These are phyloP conservation scores for Micrasema longulum DNA, from an alignment of 1,140 invertebrate species.

Conservation along the genomic window DNA sequence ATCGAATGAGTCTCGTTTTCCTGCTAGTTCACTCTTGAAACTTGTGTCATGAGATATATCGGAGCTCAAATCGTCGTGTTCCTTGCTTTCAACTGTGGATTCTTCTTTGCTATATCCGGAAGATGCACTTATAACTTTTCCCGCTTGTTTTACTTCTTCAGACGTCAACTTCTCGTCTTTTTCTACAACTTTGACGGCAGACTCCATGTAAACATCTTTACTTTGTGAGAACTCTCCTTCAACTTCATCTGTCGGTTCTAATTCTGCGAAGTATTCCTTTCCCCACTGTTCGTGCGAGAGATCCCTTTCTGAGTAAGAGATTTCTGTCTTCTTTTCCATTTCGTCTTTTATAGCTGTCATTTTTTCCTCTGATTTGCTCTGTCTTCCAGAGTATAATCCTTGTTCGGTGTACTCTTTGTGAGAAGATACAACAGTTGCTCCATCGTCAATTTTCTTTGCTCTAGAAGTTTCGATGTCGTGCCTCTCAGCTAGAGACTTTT, in stretches of 20 bases:
- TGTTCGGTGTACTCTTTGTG: constrained; percentile 65
- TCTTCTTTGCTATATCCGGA: constrained; percentile 67
- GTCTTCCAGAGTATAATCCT: constrained; percentile 64
- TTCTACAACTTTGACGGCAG: constrained; percentile 63
- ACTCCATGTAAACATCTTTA: constrained; percentile 62
- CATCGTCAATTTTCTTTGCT: constrained; percentile 63
- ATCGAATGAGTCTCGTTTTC: constrained; percentile 62
- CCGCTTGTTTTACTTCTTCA: constrained; percentile 65
- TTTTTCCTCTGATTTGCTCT: constrained; percentile 68
- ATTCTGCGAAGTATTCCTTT: constrained; percentile 67
- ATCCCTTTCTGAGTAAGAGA: constrained; percentile 67
- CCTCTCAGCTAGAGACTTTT: constrained; percentile 64
- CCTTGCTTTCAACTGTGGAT: constrained; percentile 67
- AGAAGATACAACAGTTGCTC: constrained; percentile 61
- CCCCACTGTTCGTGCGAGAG: constrained; percentile 68
- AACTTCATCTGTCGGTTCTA: constrained; percentile 57
- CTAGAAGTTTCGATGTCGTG: constrained; percentile 65
- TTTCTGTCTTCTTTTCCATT: constrained; percentile 65
- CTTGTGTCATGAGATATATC: constrained; percentile 66
- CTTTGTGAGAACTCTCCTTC: constrained; percentile 60
- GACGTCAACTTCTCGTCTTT: constrained; percentile 64
- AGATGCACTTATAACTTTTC: constrained; percentile 64
- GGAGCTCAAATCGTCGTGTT: constrained; percentile 67
- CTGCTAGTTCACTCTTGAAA: constrained; percentile 65
- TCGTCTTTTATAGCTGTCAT: constrained; percentile 68